Conservation (phyloP, 1,140 invertebrate species). For the Drosophila equinoxialis region DNA sequence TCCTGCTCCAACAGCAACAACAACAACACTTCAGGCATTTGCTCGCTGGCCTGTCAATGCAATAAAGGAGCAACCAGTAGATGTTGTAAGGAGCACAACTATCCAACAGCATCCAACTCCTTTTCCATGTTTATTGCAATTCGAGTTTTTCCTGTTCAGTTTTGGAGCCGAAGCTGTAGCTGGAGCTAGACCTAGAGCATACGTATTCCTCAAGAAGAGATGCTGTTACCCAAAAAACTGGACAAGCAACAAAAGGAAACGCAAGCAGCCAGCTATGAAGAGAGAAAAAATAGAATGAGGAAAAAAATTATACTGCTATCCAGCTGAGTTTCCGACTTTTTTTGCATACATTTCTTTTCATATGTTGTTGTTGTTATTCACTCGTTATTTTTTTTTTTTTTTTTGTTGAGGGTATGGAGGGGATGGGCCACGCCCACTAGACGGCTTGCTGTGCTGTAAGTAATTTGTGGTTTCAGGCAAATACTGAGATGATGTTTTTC, state of each 20-base stretch:
- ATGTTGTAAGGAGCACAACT: conserved; percentile 45
- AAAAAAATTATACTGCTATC: conserved; percentile 50
- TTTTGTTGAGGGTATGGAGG: conserved; percentile 2
- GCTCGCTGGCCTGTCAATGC: conserved; percentile 71
- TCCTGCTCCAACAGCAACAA: background rate
- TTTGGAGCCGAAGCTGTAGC: background rate
- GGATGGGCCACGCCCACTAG: conserved; percentile 57
- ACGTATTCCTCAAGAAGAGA: conserved; percentile 13
- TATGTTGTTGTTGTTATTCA: conserved; percentile 11
- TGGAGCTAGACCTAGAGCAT: background rate
- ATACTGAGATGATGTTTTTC: conserved; percentile 81
- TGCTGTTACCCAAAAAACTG: conserved; percentile 13
- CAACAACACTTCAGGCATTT: conserved; percentile 21
- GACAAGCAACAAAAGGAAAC: background rate
- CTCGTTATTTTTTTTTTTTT: background rate
- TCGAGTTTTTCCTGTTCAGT: conserved; percentile 41
- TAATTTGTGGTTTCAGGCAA: conserved; percentile 82
- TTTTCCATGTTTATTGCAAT: conserved; percentile 77
- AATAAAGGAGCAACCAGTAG: conserved; percentile 72
- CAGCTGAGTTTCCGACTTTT: conserved; percentile 40
- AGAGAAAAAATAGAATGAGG: background rate
- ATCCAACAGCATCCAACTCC: conserved; percentile 44
- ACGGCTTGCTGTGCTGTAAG: conserved; percentile 76
- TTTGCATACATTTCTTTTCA: conserved; percentile 59
- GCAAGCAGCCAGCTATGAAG: too few relatives aligned